A percentile compares a stretch with the other conserved stretches of the same genome.
Conservation (phyloP, 2,113 vertebrate species). For the Gallinago paraguaiae region DNA sequence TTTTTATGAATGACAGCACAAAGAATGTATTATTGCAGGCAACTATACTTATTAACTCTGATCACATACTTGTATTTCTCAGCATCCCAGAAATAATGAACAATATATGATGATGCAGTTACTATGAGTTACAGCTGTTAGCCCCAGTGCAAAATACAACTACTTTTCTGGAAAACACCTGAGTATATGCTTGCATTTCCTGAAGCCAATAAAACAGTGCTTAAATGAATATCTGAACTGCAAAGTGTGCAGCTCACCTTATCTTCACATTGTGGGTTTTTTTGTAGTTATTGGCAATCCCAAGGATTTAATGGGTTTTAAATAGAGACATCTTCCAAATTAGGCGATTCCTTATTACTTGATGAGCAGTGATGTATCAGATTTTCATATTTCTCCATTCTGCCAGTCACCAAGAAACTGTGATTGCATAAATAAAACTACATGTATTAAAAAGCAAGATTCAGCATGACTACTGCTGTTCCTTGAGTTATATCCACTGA, state of each 20-base stretch:
- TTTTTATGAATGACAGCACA: slow-evolving; percentile 54
- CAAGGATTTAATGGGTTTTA: not conserved
- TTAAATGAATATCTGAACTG: not conserved
- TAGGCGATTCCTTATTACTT: not conserved
- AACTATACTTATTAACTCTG: not conserved
- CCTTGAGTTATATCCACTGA: not conserved
- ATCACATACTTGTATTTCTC: slow-evolving; percentile 5
- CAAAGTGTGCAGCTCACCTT: not conserved
- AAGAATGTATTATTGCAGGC: slow-evolving; percentile 30
- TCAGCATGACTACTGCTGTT: not conserved
- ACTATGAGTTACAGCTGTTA: not conserved
- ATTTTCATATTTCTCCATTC: not conserved
- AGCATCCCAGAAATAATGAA: slow-evolving; percentile 31
- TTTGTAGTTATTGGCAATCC: not conserved
- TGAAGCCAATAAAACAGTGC: not conserved
- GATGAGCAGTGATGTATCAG: not conserved
- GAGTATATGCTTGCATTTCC: not conserved
- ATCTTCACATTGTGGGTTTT: not conserved
- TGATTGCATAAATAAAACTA: not conserved
- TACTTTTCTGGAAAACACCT: not conserved
- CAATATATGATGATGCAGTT: not conserved
- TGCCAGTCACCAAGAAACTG: not conserved
- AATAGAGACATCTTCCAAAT: not conserved
- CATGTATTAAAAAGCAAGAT: not conserved
- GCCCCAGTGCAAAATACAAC: not conserved